Base-by-base conservation (phyloP, 2,888 invertebrate genomes). In the Emesis castigata region DNA sequence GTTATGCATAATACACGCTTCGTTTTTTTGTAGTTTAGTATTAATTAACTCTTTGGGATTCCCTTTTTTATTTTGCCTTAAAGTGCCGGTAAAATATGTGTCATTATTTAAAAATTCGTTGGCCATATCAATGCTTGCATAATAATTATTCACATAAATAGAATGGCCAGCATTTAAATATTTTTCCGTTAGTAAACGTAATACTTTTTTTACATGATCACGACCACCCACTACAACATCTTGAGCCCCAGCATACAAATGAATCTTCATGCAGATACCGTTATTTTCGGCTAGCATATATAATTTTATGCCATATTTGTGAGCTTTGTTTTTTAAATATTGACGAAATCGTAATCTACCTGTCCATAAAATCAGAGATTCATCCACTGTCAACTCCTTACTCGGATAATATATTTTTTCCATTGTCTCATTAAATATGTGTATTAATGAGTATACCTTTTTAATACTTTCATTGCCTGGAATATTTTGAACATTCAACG, bases 121-220 rank as follows among this genome's bases (percentile, higher is more conserved):
- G 58, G 82, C 73, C 61, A 80, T 78, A 75, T 58, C 82, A 64
- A 80, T 75, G 74, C 75, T 80, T 34, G 76, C 26, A 75, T 82
- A 82, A 75, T 70, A 80, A 72, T 80, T 79, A 44, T 80, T 53
- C 16, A 79, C 74, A 78, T 79, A 82, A 53, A 80, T 61, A 48
- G 78, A 75, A 56, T 80, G 78, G 53, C 80, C 76, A 68, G 61
- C 68, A 69, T 82, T 72, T 70, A 73, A 61, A 73, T 79, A 80
- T 58, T 76, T 73, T 66, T 68, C 62, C 20, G 69, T 75, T 48
- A 80, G 74, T 69, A 76, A 56, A 65, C 72, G 61, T 62, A 71
- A 62, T 62, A 71, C 44, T 71, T 71, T 71, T 44, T 71, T 71
- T n/a, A 71, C 62, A 26, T 71, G 71, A 44, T 71, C 70, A 31